Conservation (phyloP, 2,797 vertebrate genomes). For the Sebastes cheni region DNA sequence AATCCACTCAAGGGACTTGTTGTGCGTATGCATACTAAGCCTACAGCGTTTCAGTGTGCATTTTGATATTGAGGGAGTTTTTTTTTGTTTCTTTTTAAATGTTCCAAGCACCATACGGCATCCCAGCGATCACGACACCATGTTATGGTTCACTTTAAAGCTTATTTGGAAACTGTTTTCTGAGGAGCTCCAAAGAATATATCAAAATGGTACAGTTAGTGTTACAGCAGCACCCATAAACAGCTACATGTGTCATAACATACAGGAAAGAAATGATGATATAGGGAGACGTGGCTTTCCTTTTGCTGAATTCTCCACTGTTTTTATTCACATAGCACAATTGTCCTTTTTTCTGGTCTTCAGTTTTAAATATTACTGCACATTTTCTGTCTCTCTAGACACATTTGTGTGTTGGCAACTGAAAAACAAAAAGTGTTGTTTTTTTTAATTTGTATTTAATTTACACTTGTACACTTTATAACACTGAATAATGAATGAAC, state of each 20-base stretch:
- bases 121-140: background rate
- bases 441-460: background rate
- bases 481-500: background rate
- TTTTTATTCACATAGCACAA: no score
- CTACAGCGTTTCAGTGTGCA: background rate
- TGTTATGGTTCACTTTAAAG: background rate
- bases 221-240: background rate
- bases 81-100: background rate
- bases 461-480: background rate
- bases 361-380: no score
- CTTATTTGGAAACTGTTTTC: background rate
- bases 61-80: constrained; percentile 4
- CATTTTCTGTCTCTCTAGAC: no score
- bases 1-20: constrained; percentile 37
- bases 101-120: background rate
- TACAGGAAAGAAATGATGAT: background rate
- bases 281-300: no score
- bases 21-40: constrained; percentile 36
- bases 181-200: background rate
- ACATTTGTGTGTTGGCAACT: background rate
- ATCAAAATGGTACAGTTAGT: background rate
- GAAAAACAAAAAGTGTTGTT: background rate
- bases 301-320: no score
- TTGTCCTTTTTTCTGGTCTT: no score
- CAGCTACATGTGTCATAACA: no score